Percentiles rank a stretch among this genome's conserved stretches.
Conservation (phyloP, 1,140 invertebrate genomes). For the Rhopalosiphum maidis region DNA sequence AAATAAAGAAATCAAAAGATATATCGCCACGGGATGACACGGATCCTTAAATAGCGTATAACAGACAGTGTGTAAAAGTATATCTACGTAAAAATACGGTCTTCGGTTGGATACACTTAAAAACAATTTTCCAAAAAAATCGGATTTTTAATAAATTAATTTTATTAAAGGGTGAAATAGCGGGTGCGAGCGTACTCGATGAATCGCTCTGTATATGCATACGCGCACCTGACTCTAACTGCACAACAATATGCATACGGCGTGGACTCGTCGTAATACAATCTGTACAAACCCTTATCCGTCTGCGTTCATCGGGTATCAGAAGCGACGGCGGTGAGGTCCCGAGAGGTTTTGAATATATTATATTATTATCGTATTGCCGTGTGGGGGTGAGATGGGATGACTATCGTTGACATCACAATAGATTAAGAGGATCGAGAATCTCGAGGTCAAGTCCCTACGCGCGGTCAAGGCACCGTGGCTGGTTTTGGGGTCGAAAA, state of each 20-base stretch:
- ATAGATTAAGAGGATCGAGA: neutral
- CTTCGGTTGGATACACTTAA: neutral
- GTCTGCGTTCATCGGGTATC: neutral
- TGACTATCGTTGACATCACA: neutral
- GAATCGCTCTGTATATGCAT: neutral
- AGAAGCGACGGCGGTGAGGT: neutral
- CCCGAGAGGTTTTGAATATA: neutral
- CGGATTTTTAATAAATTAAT: neutral
- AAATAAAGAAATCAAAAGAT: neutral
- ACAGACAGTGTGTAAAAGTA: too few species aligned
- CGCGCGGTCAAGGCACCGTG: neutral
- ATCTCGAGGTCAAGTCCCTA: neutral
- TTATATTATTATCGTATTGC: neutral
- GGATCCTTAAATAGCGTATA: too few species aligned
- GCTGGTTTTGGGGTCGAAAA: neutral
- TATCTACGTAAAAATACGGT: too few species aligned
- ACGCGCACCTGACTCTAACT: neutral
- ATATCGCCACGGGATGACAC: too few species aligned
- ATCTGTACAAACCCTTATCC: neutral
- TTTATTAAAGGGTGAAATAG: too few species aligned
- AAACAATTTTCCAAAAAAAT: neutral
- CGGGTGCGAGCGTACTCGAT: neutral
- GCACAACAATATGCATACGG: neutral
- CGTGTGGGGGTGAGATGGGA: neutral
- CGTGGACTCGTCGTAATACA: neutral